Percentiles rank a stretch among this genome's conserved stretches.
phyloP scores from a whole-genome alignment of 2,113 vertebrate genomes.

The Fulica atra region DNA sequence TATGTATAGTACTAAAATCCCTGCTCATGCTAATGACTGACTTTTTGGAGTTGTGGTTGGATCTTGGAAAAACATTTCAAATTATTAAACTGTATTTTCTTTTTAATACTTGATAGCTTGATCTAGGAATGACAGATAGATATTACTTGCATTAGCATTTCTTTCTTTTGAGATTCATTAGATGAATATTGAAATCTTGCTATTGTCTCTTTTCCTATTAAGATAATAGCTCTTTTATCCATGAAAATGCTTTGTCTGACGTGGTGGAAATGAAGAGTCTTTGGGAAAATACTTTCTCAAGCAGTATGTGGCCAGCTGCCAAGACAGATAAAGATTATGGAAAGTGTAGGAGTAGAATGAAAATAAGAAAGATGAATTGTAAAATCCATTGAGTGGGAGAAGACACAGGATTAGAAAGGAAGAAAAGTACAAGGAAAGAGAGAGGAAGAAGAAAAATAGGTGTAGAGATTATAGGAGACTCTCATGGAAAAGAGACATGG shows the following conservation, averaged over 20 bases:
- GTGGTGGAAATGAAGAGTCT: background rate
- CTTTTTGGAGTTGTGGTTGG: background rate
- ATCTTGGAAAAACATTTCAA: background rate
- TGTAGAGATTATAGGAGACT: background rate
- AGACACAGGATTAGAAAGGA: background rate
- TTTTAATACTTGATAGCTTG: background rate
- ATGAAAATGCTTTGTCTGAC: background rate
- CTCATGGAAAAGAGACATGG: background rate
- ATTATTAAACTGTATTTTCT: background rate
- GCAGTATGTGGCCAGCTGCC: background rate
- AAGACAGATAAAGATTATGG: background rate
- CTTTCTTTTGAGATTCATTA: background rate
- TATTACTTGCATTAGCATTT: background rate
- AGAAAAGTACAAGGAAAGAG: background rate
- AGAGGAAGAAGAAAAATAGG: background rate
- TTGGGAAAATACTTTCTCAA: constrained; percentile 52
- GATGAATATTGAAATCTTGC: background rate
- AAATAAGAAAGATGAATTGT: background rate
- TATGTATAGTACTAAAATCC: background rate
- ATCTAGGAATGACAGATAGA: background rate
- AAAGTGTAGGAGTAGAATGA: background rate
- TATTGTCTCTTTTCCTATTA: background rate
- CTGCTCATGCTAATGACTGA: background rate
- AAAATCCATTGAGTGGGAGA: background rate
- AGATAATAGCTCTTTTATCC: background rate